Conservation (phyloP, 2,888 invertebrate species). For the Noctua janthina region DNA sequence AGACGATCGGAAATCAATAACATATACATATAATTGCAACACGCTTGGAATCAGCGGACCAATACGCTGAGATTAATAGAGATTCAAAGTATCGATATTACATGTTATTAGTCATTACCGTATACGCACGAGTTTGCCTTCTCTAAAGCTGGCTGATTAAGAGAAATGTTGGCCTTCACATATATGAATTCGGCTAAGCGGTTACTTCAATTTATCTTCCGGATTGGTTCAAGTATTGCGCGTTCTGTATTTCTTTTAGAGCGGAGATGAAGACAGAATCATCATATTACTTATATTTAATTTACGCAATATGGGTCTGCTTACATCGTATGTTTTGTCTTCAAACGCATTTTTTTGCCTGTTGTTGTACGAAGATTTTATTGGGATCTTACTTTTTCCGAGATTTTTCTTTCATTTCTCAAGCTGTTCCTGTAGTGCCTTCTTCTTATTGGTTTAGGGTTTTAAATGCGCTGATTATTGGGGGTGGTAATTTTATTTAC, state of each 20-base stretch:
- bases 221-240: background rate
- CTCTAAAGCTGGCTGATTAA: background rate
- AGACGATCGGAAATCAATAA: background rate
- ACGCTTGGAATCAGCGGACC: background rate
- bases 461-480: background rate
- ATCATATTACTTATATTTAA: too few species aligned
- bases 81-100: slow-evolving; percentile 13
- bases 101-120: background rate
- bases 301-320: background rate
- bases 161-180: background rate
- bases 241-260: background rate
- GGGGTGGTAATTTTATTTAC: too few species aligned
- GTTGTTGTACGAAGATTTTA: background rate
- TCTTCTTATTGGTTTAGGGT: background rate
- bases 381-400: background rate
- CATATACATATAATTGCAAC: background rate
- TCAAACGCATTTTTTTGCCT: background rate
- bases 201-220: background rate
- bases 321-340: background rate
- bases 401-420: background rate
- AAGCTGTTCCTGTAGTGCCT: background rate
- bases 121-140: background rate
- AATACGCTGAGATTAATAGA: slow-evolving; percentile 9
- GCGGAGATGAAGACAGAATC: background rate
- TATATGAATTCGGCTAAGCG: background rate